Base-by-base conservation (phyloP, 2,797 vertebrate species). In the Neostethus bicornis region DNA sequence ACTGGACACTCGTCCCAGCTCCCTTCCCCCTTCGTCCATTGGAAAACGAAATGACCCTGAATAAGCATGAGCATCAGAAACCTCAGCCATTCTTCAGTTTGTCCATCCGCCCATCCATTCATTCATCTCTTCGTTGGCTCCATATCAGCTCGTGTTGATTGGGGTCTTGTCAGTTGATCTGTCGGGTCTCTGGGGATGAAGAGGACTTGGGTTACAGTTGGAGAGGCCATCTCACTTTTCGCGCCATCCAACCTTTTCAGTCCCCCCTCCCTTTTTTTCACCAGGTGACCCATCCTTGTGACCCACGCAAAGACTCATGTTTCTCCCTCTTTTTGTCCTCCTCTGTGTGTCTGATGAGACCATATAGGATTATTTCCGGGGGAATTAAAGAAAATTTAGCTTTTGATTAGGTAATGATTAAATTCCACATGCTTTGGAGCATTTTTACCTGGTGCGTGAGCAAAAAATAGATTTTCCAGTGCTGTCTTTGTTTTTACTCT, bases 201-300 rank as follows among this genome's bases (percentile, higher is more conserved):
- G 46, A 53, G 53, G 83, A 85, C 84, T 92, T 90, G 46, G 80
- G 89, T 92, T 92, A 89, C 92, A 85, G 66, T 90, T 73, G 67
- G 74, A 85, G 78, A 83, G 83, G 80, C 83, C 81, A 62, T 89
- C 91, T 92, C 89, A 87, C 69, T 92, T 92, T 92, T 89, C 85
- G 75, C 66, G 46, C 60, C 72, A 77, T 86, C 85, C 82, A 87
- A 70, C 79, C 77, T 88, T 90, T 90, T 88, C 85, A 82, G 51
- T 67, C 59, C 73, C 76, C 78, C 60, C 73, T 77, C 80, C 81
- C 75, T 56, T 75, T 52, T 50, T 86, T 83, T 78, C 72, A 78
- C 83, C 87, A 88, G 88, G 87, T 89, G 87, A 90, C 81, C 81
- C 86, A 83, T 89, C 84, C 83, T 83, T 79, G 85, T 87, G 83